Conservation (phyloP, 1,140 invertebrate genomes). For the Pseudoatta argentina region DNA sequence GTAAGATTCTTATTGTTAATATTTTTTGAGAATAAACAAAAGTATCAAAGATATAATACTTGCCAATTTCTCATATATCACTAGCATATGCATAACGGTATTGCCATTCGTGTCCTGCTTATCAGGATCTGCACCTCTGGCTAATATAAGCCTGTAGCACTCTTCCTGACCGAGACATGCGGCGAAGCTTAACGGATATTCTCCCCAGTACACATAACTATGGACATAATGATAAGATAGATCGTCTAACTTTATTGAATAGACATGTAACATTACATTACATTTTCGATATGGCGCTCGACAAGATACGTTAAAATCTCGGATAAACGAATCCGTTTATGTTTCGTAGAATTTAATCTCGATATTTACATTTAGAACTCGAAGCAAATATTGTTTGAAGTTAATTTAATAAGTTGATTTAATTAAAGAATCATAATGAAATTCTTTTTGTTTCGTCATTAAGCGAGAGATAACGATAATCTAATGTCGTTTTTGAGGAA, state of each 20-base stretch:
- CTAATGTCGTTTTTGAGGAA: neutral
- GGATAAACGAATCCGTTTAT: slow-evolving; percentile 30
- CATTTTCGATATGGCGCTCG: neutral
- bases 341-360: slow-evolving; percentile 3
- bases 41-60: slow-evolving; percentile 61
- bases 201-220: slow-evolving; percentile 99
- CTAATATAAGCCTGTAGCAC: slow-evolving; percentile 97
- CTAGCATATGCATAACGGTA: slow-evolving; percentile 98
- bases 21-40: neutral
- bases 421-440: slow-evolving; percentile 7
- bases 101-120: slow-evolving; percentile 99
- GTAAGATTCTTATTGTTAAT: no score
- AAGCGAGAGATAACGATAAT: neutral
- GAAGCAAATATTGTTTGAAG: neutral
- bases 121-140: slow-evolving; percentile 97
- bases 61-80: slow-evolving; percentile 98
- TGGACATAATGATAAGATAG: slow-evolving; percentile 1
- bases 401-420: neutral
- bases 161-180: slow-evolving; percentile 99
- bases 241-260: slow-evolving; percentile 1
- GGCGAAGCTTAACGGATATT: slow-evolving; percentile 98
- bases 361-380: neutral
- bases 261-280: neutral
- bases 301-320: slow-evolving; percentile 30
- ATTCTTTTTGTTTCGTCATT: neutral